Conservation (phyloP, 2,888 invertebrate species). For the Megaustenia siamemsis region DNA sequence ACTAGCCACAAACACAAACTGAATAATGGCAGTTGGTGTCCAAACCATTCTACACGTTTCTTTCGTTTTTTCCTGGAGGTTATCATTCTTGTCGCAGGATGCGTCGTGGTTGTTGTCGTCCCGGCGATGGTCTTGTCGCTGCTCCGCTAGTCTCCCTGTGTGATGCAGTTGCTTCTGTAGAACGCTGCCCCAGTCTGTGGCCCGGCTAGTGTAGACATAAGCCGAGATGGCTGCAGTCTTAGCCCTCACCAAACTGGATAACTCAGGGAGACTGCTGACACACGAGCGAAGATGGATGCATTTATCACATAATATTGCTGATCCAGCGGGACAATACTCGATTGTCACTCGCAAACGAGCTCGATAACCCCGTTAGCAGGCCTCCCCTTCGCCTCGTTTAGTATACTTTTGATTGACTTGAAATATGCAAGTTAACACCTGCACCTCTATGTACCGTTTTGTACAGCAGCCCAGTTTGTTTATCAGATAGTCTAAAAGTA, state of each 20-base stretch:
- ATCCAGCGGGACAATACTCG: neutral
- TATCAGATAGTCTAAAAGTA: no score
- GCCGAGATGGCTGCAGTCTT: neutral
- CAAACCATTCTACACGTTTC: neutral
- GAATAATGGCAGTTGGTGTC: no score
- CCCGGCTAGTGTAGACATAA: neutral
- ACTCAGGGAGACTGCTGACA: conserved; percentile 23
- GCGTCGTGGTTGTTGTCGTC: neutral
- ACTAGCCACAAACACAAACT: neutral
- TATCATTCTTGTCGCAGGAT: neutral
- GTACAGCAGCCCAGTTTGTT: no score
- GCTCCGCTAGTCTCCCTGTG: conserved; percentile 9
- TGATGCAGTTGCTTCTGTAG: neutral
- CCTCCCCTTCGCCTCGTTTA: neutral
- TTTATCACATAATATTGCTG: conserved; percentile 25
- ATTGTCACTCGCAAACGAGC: neutral
- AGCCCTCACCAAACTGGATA: neutral
- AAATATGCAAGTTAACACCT: neutral
- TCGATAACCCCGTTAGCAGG: neutral
- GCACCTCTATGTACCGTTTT: no score
- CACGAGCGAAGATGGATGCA: neutral
- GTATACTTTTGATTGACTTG: neutral
- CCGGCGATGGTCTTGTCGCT: neutral
- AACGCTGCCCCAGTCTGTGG: neutral
- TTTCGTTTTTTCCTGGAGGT: conserved; percentile 8